phyloP scores from a whole-genome alignment of 2,113 vertebrate genomes.

The Gallinago media region DNA sequence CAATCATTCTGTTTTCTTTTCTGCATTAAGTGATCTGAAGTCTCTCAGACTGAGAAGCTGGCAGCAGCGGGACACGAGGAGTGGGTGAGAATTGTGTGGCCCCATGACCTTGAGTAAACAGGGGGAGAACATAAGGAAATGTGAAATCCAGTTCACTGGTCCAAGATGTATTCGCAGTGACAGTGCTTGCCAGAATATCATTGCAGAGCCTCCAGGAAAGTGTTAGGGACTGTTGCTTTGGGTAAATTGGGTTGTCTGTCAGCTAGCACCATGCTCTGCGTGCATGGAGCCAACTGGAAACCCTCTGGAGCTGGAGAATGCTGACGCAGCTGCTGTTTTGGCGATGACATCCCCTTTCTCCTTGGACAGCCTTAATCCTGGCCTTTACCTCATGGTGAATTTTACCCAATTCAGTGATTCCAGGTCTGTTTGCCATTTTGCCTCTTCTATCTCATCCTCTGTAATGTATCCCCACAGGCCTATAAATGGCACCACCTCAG shows the following conservation, averaged over 20 bases:
- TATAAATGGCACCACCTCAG: constrained; percentile 55
- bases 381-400: constrained; percentile 21
- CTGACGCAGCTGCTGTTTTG: constrained; percentile 33
- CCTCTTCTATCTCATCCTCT: not conserved
- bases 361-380: not conserved
- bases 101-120: not conserved
- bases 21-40: not conserved
- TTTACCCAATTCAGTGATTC: constrained; percentile 3
- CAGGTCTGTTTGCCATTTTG: not conserved
- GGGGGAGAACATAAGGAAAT: not conserved
- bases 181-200: not conserved
- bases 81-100: not conserved
- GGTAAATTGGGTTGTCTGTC: not conserved
- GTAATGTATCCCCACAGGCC: constrained; percentile 14
- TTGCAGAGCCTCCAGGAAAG: not conserved
- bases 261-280: not conserved
- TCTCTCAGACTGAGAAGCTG: not conserved
- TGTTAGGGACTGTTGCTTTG: not conserved
- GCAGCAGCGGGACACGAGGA: not conserved
- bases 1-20: not conserved
- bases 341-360: not conserved
- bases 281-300: not conserved
- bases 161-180: not conserved
- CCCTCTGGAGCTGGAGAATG: constrained; percentile 11
- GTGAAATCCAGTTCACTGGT: not conserved